Conservation (phyloP, 1,140 invertebrate species). For the Wasmannia auropunctata region DNA sequence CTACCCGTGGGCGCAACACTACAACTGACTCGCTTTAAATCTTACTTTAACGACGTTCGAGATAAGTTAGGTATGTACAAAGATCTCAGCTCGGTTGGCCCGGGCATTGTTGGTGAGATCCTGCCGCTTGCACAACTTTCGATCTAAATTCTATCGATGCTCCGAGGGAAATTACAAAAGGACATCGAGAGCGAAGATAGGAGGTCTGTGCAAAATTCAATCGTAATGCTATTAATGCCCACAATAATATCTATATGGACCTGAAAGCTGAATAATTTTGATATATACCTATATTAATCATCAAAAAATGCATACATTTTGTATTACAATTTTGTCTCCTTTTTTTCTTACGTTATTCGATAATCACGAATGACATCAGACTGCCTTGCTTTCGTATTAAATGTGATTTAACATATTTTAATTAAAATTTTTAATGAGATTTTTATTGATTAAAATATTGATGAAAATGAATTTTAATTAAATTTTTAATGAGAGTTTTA, state of each 20-base stretch:
- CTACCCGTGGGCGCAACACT: constrained; percentile 19
- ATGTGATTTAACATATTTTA: background rate
- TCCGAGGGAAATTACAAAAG: constrained; percentile 42
- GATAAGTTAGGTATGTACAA: constrained; percentile 66
- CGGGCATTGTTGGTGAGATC: constrained; percentile 31
- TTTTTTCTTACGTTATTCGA: background rate
- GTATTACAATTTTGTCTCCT: background rate
- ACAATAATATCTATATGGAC: background rate
- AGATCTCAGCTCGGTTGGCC: constrained; percentile 24
- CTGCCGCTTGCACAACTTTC: constrained; percentile 28
- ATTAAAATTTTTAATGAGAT: too few relatives aligned
- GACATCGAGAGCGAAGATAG: background rate
- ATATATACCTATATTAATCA: background rate
- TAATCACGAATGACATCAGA: background rate
- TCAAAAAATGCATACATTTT: background rate
- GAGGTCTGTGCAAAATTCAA: background rate
- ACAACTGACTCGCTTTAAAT: constrained; percentile 69
- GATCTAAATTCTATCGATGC: constrained; percentile 21
- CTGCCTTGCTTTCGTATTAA: background rate
- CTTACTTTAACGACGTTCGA: constrained; percentile 70
- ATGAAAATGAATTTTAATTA: background rate
- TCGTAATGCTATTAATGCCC: background rate
- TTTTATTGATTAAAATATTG: too few relatives aligned
- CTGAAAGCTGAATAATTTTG: background rate
- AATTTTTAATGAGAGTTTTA: too few relatives aligned